Conservation (phyloP, 2,888 invertebrate species). For the Hypsopygia costalis region DNA sequence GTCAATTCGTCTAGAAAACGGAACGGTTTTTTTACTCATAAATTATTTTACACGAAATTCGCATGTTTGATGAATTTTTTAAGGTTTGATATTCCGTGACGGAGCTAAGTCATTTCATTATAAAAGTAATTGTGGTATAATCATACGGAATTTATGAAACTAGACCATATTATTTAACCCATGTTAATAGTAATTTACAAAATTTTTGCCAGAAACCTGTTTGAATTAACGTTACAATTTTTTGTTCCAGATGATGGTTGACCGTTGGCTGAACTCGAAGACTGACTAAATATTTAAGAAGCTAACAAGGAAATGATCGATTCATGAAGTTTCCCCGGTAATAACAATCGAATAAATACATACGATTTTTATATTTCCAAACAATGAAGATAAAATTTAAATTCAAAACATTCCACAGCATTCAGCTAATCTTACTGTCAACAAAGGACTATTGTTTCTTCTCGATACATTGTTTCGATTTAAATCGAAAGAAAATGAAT, state of each 20-base stretch:
- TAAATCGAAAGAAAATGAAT: conserved; percentile 72
- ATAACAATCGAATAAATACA: conserved; percentile 22
- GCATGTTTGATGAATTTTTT: conserved; percentile 53
- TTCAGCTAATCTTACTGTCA: conserved; percentile 77
- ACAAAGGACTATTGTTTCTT: conserved; percentile 77
- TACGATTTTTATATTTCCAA: conserved; percentile 52
- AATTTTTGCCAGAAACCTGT: conserved; percentile 35
- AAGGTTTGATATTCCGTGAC: conserved; percentile 31
- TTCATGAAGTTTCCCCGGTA: conserved; percentile 60
- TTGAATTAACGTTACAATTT: conserved; percentile 24
- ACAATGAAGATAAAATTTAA: conserved; percentile 72
- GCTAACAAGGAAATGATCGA: conserved; percentile 59
- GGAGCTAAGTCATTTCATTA: conserved; percentile 44
- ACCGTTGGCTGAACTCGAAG: conserved; percentile 60
- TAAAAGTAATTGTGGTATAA: conserved; percentile 51
- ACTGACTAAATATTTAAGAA: conserved; percentile 66
- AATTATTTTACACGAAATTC: conserved; percentile 64
- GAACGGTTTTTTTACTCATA: conserved; percentile 42
- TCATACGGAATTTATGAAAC: conserved; percentile 38
- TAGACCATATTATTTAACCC: conserved; percentile 29
- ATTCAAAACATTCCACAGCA: conserved; percentile 75
- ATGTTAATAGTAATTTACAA: conserved; percentile 41
- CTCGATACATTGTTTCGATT: conserved; percentile 72
- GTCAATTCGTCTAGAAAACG: conserved; percentile 65
- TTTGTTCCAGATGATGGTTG: conserved; percentile 65